These are phyloP conservation scores for Teleogryllus oceanicus DNA, from an alignment of 2,888 invertebrate genomes.

Conservation along the genomic window DNA sequence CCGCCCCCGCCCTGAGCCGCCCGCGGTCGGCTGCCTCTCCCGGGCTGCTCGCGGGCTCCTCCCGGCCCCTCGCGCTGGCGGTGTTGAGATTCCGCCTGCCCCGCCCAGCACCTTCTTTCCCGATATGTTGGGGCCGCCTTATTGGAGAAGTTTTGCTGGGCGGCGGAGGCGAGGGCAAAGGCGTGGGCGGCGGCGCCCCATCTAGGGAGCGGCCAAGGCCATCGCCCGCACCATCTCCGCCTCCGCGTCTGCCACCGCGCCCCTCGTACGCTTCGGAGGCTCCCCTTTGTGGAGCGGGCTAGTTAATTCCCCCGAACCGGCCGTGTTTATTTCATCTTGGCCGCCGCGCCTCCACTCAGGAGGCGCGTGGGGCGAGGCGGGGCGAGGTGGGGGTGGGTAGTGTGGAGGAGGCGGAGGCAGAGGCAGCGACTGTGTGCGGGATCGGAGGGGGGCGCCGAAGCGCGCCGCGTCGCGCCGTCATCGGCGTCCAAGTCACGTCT, in stretches of 20 bases:
- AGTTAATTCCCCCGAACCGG: constrained; percentile 18
- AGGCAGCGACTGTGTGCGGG: background rate
- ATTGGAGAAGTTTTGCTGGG: constrained; percentile 9
- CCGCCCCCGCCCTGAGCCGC: background rate
- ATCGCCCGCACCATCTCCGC: background rate
- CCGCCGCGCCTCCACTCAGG: background rate
- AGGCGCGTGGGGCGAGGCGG: background rate
- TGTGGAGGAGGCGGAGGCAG: background rate
- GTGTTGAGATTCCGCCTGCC: too few relatives aligned
- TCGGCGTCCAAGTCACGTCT: constrained; percentile 4
- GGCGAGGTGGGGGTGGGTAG: background rate
- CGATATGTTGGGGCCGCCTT: background rate
- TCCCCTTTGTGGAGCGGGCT: background rate
- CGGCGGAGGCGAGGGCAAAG: background rate
- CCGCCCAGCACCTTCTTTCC: background rate
- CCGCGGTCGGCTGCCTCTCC: background rate
- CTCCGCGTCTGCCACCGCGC: background rate
- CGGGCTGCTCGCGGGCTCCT: too few relatives aligned
- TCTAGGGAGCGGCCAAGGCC: background rate
- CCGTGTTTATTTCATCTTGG: background rate
- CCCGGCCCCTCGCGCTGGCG: too few relatives aligned
- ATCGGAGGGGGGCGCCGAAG: background rate
- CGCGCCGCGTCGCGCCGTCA: background rate
- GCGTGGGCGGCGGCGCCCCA: too few relatives aligned
- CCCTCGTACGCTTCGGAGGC: background rate